These are phyloP conservation scores for Montipora efflorescens DNA, from an alignment of 64 coral and sea anemone genomes.

Conservation along the genomic window DNA sequence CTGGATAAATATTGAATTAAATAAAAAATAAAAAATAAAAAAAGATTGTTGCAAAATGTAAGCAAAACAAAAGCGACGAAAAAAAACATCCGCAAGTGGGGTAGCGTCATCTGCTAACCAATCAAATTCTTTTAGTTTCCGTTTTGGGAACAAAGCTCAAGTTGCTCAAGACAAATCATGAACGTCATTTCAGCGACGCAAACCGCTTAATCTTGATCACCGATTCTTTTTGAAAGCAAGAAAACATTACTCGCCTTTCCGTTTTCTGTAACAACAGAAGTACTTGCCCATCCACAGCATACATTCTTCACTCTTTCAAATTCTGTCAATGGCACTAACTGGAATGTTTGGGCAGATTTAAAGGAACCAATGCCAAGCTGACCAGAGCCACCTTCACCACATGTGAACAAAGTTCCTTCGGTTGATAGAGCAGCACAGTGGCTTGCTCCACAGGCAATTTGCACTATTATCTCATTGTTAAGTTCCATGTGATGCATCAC, in stretches of 20 bases:
- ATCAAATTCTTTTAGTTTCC: no score
- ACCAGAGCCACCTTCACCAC: constrained; percentile 46
- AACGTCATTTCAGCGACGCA: background rate
- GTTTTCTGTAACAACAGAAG: constrained; percentile 42
- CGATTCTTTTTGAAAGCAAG: background rate
- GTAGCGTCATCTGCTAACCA: no score
- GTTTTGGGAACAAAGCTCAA: no score
- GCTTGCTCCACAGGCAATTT: constrained; percentile 74
- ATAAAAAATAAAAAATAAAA: no score
- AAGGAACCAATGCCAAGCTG: constrained; percentile 73
- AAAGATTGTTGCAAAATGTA: no score
- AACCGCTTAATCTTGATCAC: background rate
- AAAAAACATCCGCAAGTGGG: no score
- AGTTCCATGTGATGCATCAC: constrained; percentile 45
- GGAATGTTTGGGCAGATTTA: constrained; percentile 33
- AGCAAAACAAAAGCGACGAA: no score
- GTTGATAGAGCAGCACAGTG: constrained; percentile 74
- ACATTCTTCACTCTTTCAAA: constrained; percentile 44
- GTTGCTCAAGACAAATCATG: no score
- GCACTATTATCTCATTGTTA: constrained; percentile 60
- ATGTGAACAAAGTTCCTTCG: constrained; percentile 56
- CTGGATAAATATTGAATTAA: no score
- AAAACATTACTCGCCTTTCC: constrained; percentile 50
- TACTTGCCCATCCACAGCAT: constrained; percentile 79
- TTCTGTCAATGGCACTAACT: constrained; percentile 61